Base-by-base conservation (phyloP, 1,140 invertebrate genomes). In the Aphelenchoides besseyi region DNA sequence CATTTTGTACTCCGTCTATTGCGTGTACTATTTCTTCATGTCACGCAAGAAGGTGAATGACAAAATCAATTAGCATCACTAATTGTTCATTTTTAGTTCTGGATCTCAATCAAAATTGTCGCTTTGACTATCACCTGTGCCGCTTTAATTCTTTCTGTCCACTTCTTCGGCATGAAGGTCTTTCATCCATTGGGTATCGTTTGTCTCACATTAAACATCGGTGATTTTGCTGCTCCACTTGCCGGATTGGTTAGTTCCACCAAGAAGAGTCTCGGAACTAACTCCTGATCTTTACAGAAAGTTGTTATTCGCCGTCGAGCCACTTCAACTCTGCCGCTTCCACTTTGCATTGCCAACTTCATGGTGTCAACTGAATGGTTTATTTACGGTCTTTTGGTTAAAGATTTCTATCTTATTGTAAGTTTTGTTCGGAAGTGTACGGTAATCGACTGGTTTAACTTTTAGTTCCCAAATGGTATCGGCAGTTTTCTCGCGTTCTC, bases 341-440 rank as follows among this genome's bases (percentile, higher is more conserved):
- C 82, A 35, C 71, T 83, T 28, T 83, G 82, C 74, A 84, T 83
- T 68, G 82, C 82, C 63, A 83, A 83, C 72, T 84, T 84, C 59
- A 9, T 84, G 36, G 82, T 83, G 2, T 83, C 81, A 3, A 68
- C 78, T 28, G 82, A 83, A 71, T 83, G 82, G 82, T 83, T 83
- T 61, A 16, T 83, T 1, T 83, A 83, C 61, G 82, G 82, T 30
- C 71, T 83, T 29, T 70, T 83, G 28, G 69, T 71, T 41, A 55
- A 69, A 37, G 81, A 83, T 53, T 85, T 83, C 69, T 83, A 82
- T 61, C 73, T 82, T 30, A 82, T 82, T 73, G 83, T 82, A 71
- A 78, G 79, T 74, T 53, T 37, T 36, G 33, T 12, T 26, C 16
- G 23, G 12, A 16, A 71, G 26, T 16, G 23, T 69, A n/a, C 2